A percentile compares a stretch with the other conserved stretches of the same genome.
These are phyloP conservation scores for Abramis brama DNA, from an alignment of 2,113 vertebrate species.

Conservation along the genomic window DNA sequence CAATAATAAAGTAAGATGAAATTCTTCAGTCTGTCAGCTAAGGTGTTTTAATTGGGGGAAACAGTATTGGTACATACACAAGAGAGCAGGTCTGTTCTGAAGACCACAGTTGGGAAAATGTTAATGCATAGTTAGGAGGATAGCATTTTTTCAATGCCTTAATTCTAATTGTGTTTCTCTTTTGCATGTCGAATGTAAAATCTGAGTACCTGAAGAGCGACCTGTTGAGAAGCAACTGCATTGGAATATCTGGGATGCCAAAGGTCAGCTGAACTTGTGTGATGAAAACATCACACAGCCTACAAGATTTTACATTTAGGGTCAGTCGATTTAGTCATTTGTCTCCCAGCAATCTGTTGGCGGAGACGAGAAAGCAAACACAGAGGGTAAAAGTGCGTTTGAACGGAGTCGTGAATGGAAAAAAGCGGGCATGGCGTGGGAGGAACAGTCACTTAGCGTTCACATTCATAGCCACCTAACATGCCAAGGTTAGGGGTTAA, in stretches of 20 bases:
- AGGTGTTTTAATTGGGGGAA: not conserved
- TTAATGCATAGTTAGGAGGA: not conserved
- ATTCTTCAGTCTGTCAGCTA: not conserved
- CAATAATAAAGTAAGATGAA: not conserved
- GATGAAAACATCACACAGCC: not conserved
- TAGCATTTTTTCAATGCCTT: not conserved
- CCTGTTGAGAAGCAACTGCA: not conserved
- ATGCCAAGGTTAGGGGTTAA: conserved; percentile 59
- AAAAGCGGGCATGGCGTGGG: conserved; percentile 27
- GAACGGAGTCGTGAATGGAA: conserved; percentile 8
- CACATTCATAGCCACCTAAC: conserved; percentile 50
- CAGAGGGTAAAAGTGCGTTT: conserved; percentile 42
- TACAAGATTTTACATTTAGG: conserved; percentile 2
- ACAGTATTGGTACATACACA: not conserved
- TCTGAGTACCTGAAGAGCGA: not conserved
- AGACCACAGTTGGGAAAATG: no score
- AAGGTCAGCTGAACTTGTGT: not conserved
- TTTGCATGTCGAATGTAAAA: not conserved
- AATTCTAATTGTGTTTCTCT: not conserved
- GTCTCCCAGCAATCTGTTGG: conserved; percentile 5
- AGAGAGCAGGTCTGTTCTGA: not conserved
- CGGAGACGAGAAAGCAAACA: not conserved
- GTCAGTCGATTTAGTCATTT: conserved; percentile 1
- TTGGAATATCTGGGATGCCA: not conserved
- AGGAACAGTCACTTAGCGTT: conserved; percentile 48